Percentiles rank a stretch among this genome's conserved stretches.
phyloP scores from a whole-genome alignment of 2,888 invertebrate genomes.

The Strigamia transsilvanica region DNA sequence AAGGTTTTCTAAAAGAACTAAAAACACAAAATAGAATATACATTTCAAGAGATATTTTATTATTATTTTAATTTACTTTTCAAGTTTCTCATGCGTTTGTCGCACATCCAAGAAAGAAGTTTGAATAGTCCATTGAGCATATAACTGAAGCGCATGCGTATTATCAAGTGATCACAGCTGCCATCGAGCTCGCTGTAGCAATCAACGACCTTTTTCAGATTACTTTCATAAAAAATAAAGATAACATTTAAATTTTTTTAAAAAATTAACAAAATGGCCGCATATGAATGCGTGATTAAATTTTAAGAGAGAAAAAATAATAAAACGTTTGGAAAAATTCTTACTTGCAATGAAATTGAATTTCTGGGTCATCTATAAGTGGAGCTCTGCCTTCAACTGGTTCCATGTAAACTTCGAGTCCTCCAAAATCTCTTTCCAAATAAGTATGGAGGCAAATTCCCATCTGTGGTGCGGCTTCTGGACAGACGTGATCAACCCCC shows the following conservation, averaged over 20 bases:
- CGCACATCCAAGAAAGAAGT: constrained; percentile 42
- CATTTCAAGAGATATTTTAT: neutral
- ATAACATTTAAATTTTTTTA: no score
- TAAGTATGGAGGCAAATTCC: constrained; percentile 60
- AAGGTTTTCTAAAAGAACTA: constrained; percentile 41
- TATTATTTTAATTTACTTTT: constrained; percentile 4
- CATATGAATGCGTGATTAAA: neutral
- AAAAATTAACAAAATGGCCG: neutral
- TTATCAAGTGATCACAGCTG: constrained; percentile 6
- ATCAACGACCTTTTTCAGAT: constrained; percentile 26
- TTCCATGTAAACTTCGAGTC: constrained; percentile 57
- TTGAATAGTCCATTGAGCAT: constrained; percentile 1
- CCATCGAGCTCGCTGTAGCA: constrained; percentile 51
- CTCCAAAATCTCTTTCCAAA: constrained; percentile 59
- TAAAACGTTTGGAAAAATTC: neutral
- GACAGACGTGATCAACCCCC: constrained; percentile 3
- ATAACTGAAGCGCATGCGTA: constrained; percentile 37
- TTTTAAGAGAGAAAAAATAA: neutral
- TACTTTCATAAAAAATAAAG: constrained; percentile 15
- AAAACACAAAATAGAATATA: neutral
- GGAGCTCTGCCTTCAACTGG: neutral
- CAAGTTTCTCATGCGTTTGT: neutral
- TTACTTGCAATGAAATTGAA: constrained; percentile 57
- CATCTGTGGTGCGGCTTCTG: constrained; percentile 55
- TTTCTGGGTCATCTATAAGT: constrained; percentile 56